Base-by-base conservation (phyloP, 2,113 vertebrate genomes). In the Oreotrochilus melanogaster region DNA sequence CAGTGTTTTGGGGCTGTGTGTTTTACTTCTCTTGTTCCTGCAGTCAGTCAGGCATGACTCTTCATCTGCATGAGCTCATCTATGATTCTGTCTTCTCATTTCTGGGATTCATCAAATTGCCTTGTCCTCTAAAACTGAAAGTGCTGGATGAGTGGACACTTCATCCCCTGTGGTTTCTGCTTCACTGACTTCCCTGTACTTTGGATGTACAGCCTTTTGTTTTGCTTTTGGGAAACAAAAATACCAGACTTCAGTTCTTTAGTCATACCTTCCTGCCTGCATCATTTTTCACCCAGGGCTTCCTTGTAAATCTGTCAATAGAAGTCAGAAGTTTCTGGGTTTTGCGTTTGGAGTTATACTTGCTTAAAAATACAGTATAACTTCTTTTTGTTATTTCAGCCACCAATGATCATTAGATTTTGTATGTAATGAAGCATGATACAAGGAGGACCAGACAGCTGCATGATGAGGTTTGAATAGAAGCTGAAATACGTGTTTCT, bases 221-320 rank as follows among this genome's bases (percentile, higher is more conserved):
- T 91, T 82, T 66, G 61, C 62, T 89, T 92, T 73, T 74, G 47
- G 71, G 91, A 83, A 83, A 86, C 62, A 92, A 94, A 89, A 92
- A 53, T 31, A 45, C 12, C 89, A 80, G 81, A 60, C 50, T 89
- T 75, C 18, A 88, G 57, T 58, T 70, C 74, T 93, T 88, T 83
- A 92, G 85, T 94, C 85, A 92, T 72, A 90, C 69, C 78, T 88
- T 92, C 43, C 64, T 94, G 81, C 60, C 64, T 0, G 0, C 73
- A 35, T 35, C 67, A 37, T 48, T 80, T 72, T 51, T 93, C 93
- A 88, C 43, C 62, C 18, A 24, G 56, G 60, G 31, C 71, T 72
- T 95, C 78, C 81, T 89, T 93, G 78, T 80, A 74, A 62, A 48
- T 56, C 79, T 83, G 27, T 78, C 60, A 21, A 64, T 28, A 71